phyloP scores from a whole-genome alignment of 2,888 invertebrate species.

The Cecidostiba fungosa region DNA sequence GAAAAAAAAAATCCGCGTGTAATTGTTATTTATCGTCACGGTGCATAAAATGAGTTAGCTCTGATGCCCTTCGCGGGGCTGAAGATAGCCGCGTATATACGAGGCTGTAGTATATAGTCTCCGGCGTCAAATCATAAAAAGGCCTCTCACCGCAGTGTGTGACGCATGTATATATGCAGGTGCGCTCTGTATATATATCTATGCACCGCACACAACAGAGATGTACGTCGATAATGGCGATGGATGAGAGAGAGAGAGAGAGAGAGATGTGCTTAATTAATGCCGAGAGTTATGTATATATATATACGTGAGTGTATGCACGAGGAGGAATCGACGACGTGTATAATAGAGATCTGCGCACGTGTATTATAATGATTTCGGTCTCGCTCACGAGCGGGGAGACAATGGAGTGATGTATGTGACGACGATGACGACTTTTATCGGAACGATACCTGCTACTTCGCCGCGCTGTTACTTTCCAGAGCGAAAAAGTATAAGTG shows the following conservation, averaged over 20 bases:
- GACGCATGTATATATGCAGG: constrained; percentile 33
- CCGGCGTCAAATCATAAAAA: constrained; percentile 36
- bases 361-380: background rate
- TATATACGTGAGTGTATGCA: background rate
- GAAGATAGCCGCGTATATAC: constrained; percentile 47
- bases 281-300: background rate
- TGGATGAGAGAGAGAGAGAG: constrained; percentile 36
- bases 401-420: background rate
- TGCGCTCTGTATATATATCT: background rate
- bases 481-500: too few relatives aligned
- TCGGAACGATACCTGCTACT: background rate
- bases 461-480: too few relatives aligned
- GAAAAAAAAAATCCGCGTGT: constrained; percentile 27
- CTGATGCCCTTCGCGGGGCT: constrained; percentile 54
- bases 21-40: constrained; percentile 62
- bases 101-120: background rate
- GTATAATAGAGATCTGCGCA: background rate
- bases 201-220: background rate
- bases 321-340: background rate
- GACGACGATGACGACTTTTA: background rate
- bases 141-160: constrained; percentile 25
- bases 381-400: background rate
- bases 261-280: constrained; percentile 45
- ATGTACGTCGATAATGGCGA: constrained; percentile 26
- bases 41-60: constrained; percentile 41